Evolutionary conservation across 2,797 vertebrate species (phyloP), one percentile per base, ranked within the genome.

Genomic region (Kryptopterus vitreolus): DNA sequence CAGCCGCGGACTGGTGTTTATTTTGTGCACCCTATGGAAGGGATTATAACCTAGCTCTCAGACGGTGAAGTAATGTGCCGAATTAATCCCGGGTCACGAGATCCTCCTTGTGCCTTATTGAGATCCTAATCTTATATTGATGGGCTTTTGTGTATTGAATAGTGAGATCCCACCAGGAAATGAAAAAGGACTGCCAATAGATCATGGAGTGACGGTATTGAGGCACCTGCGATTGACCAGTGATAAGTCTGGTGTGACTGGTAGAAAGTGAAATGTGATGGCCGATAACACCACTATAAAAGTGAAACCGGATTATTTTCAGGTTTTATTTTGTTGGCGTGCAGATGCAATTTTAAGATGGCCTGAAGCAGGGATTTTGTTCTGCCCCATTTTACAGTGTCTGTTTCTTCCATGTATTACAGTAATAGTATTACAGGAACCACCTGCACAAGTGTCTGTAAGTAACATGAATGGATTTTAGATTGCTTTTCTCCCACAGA

Each of bases 401-500:
- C 55, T 82, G 76, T 78, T 73, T 78, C 76, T 68, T 78, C 69
- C 33, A 61, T 86, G 90, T 91, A 90, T 84, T 85, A 87, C 87
- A 92, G 57, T 79, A 85, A 80, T 79, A 68, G 43, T n/a, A n/a
- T n/a, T n/a, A n/a, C 43, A 76, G 43, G 65, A 74, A 75, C 48
- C 92, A 38, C 65, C 69, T 81, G 70, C 46, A 71, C 65, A 81
- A 76, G n/a, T 16, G 6, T 61, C n/a, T 74, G 22, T 62, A 48
- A 48, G 58, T 31, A 73, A 26, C 58, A 82, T 78, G 38, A 93
- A 92, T 92, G 90, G 88, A 88, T 77, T 84, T 84, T 91, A 90
- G 90, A 88, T 91, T 92, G 89, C 81, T 83, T 89, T 86, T 92
- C 90, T 90, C 88, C 89, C 89, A 89, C 87, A 91, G 91, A 82